Base-by-base conservation (phyloP, 2,888 invertebrate species). In the Lymantria monacha region DNA sequence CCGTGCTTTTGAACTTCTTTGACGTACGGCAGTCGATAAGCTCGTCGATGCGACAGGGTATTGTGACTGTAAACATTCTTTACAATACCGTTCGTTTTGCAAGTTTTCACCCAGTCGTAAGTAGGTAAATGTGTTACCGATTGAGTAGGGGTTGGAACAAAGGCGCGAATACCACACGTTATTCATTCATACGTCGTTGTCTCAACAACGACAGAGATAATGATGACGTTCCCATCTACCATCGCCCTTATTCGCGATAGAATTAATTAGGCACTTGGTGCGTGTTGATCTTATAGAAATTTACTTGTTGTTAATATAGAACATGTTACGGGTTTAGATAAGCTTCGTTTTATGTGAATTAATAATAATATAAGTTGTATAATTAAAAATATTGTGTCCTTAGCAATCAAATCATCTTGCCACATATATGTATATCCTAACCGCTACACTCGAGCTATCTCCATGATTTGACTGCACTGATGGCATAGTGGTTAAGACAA, bases 71-170 rank as follows among this genome's bases (percentile, higher is more conserved):
- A 60, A n/a, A 71, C 70, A 73, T 69, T 70, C 71, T 70, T 69
- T 49, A 88, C 88, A 90, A 88, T 83, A 72, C 70, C 44, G 76
- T 84, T 79, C 85, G 81, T 87, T 88, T 87, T 82, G 83, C 85
- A 87, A 89, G 88, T 91, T 90, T 90, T 88, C 89, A 87, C 81
- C 79, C 76, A 80, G 71, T 75, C 70, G 60, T 83, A 89, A 89
- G 86, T 89, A 77, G 88, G 90, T 90, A 85, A 89, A 89, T 89
- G 87, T 89, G 90, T 83, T 89, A 86, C 72, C 86, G 82, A 89
- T 88, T 79, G 86, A 83, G 79, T 72, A 74, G 79, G 79, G 80
- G 66, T n/a, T 53, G 72, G 69, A 64, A 82, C 82, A 84, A 86
- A 78, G 64, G 79, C 53, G 36, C 53, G 59, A 54, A 66, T 55